Evolutionary conservation across 2,113 vertebrate genomes (phyloP), one percentile per base, ranked within the genome.

Genomic region (Falco punctatus): DNA sequence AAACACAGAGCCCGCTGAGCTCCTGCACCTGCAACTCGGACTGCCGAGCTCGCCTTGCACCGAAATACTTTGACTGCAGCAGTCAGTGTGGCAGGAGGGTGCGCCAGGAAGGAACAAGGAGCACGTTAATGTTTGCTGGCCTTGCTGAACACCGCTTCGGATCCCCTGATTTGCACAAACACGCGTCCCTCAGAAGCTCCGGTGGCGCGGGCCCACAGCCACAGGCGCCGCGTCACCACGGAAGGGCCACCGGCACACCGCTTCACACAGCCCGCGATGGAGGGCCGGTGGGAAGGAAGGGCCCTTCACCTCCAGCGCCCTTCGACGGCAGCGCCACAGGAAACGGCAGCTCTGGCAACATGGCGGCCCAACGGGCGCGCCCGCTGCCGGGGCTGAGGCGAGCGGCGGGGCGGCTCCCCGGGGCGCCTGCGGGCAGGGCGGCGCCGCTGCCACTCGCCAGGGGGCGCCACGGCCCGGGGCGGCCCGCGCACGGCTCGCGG

Each of bases 41-140:
- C 58, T 77, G 61, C 87, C 18, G 61, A 52, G 73, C 81, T 78
- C 11, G 13, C 46, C 49, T 66, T 8, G 3, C 86, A 77, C 59
- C 22, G 7, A 42, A 61, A 73, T 88, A 81, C 62, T 84, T 91
- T 80, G 85, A 96, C 81, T 61, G 90, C 33, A 27, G 69, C 33
- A 88, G 88, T 71, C 57, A 35, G 90, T 58, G 74, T 84, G 65
- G 69, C 8, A 40, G 75, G 61, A 91, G 62, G 51, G 80, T 10
- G 32, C 66, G 81, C 93, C 91, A 93, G 71, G 75, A 79, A 86
- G 3, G 30, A 67, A 94, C 81, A 96, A 94, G 87, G 93, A 69
- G 27, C 70, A 62, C 54, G 71, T 90, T 96, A 71, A 95, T 35
- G 9, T 23, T 51, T 3, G 15, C 72, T 30, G 14, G 84, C 87